Conservation (phyloP, 2,888 invertebrate species). For the Plebejus melissa region DNA sequence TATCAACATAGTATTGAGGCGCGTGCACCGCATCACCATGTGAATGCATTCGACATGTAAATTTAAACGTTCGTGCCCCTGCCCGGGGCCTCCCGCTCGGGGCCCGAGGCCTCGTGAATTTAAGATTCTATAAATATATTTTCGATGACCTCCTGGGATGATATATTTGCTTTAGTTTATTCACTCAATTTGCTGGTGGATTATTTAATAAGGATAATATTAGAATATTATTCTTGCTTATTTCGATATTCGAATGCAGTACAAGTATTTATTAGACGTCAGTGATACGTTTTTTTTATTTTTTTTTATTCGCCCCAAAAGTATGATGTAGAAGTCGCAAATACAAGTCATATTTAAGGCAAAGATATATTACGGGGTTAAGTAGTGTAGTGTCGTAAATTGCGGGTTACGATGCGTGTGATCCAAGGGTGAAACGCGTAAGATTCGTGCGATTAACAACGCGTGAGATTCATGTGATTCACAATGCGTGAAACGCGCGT, state of each 20-base stretch:
- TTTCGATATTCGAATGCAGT: neutral
- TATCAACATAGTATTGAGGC: conserved; percentile 27
- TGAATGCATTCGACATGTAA: conserved; percentile 44
- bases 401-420: neutral
- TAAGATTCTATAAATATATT: conserved; percentile 6
- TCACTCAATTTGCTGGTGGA: neutral
- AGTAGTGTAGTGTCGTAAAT: conserved; percentile 22
- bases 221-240: neutral
- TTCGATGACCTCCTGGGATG: neutral
- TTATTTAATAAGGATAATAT: neutral
- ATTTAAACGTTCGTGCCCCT: conserved; percentile 36
- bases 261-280: neutral
- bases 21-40: conserved; percentile 43
- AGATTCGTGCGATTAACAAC: neutral
- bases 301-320: neutral
- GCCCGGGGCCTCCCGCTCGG: conserved; percentile 1
- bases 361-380: neutral
- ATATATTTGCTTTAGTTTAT: conserved; percentile 1
- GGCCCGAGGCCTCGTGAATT: conserved; percentile 1
- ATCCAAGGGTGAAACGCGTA: neutral
- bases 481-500: conserved; percentile 1
- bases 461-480: neutral
- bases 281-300: neutral
- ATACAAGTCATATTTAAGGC: neutral
- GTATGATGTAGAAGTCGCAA: neutral